Evolutionary conservation across 2,113 vertebrate species (phyloP), one percentile per base, ranked within the genome.

Genomic region (Paradisaea rubra): DNA sequence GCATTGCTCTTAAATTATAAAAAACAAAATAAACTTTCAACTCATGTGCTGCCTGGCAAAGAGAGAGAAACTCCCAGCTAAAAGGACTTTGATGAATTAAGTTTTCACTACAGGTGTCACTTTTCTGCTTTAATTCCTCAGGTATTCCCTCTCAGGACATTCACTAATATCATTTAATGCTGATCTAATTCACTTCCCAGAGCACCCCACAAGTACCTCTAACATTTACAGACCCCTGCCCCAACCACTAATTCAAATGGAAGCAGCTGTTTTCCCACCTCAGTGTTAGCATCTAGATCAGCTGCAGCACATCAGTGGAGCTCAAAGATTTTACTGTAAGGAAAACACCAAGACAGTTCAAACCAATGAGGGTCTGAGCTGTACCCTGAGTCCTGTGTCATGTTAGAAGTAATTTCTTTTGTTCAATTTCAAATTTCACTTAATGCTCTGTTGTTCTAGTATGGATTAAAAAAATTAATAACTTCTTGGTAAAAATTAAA

Each of bases 241-340:
- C 79, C 80, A 73, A 27, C 30, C 84, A 39, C 56, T 47, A 65
- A 86, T 7, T 33, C 76, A 66, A 66, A 53, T 4, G 33, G 35
- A 88, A 80, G 42, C 68, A 93, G 85, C 37, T 83, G 28, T 39
- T 89, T 84, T 47, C 53, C 77, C 22, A 39, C 42, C 71, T 88
- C 68, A 17, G 49, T 0, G 4, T 0, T 86, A 74, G 74, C 74
- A 87, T 66, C 81, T 33, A 42, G 44, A 60, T 27, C 54, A 89
- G 33, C 35, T 10, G 1, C 8, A n/a, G 52, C 12, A 20, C 0
- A 0, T 11, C 80, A 45, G 50, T 1, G 15, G 21, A 52, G 22
- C 18, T 42, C 45, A 18, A 50, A 61, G 21, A 42, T 11, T 64
- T 4, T 3, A 9, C 7, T 23, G 2, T 1, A 13, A 10, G 15